Percentiles rank a stretch among this genome's conserved stretches.
These are phyloP conservation scores for Conistra vaccinii DNA, from an alignment of 2,888 invertebrate species.

Conservation along the genomic window DNA sequence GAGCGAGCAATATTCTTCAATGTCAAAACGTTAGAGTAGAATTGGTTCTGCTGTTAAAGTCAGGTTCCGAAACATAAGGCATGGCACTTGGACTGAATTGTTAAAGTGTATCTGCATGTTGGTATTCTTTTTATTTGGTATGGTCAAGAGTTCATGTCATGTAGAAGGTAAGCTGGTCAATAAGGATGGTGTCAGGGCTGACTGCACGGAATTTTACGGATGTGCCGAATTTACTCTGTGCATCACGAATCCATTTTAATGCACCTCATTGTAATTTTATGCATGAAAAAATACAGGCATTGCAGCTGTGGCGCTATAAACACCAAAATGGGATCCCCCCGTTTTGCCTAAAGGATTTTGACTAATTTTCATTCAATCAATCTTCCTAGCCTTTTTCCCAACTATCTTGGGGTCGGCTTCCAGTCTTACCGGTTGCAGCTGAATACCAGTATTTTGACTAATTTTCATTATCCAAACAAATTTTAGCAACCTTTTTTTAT, in stretches of 20 bases:
- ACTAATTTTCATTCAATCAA: too few species aligned
- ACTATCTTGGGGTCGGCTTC: too few species aligned
- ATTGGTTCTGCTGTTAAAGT: constrained; percentile 39
- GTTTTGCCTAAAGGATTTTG: too few species aligned
- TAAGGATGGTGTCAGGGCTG: neutral
- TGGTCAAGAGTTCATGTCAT: neutral
- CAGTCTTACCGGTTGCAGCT: too few species aligned
- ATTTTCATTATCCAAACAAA: too few species aligned
- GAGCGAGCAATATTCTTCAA: constrained; percentile 48
- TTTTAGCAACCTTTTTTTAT: too few species aligned
- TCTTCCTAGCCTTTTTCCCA: too few species aligned
- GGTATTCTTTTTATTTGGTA: neutral
- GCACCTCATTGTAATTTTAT: neutral
- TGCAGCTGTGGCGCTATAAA: neutral
- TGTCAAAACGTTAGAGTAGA: constrained; percentile 43
- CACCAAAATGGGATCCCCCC: too few species aligned
- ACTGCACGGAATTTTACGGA: neutral
- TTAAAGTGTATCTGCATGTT: neutral
- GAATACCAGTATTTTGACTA: too few species aligned
- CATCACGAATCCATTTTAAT: neutral
- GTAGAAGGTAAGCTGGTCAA: neutral
- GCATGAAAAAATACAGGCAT: neutral
- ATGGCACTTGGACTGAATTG: neutral
- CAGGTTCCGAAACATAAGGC: constrained; percentile 3
- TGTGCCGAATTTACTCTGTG: neutral